These are phyloP conservation scores for Physella acuta DNA, from an alignment of 1,140 invertebrate species.

Conservation along the genomic window DNA sequence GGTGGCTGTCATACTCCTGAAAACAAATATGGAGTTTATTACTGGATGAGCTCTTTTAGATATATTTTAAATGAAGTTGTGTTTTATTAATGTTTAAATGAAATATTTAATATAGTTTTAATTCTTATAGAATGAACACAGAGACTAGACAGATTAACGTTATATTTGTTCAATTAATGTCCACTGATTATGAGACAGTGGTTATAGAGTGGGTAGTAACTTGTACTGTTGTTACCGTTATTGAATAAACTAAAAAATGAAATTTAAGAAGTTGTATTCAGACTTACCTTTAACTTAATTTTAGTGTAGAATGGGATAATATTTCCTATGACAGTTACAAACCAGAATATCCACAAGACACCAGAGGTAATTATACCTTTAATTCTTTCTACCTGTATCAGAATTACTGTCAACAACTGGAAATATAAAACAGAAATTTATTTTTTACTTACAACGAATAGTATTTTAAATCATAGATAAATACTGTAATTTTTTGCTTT, in stretches of 20 bases:
- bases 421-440: too few relatives aligned
- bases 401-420: conserved; percentile 35
- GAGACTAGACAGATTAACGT: too few relatives aligned
- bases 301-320: conserved; percentile 46
- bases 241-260: too few relatives aligned
- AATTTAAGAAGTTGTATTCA: too few relatives aligned
- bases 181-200: background rate
- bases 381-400: conserved; percentile 39
- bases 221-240: background rate
- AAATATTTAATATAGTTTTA: too few relatives aligned
- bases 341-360: conserved; percentile 41
- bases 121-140: too few relatives aligned
- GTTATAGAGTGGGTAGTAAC: background rate
- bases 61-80: too few relatives aligned
- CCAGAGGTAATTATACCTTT: conserved; percentile 42
- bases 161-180: too few relatives aligned
- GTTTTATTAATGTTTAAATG: too few relatives aligned
- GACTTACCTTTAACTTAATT: conserved; percentile 41
- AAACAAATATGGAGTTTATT: too few relatives aligned
- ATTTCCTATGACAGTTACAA: conserved; percentile 28
- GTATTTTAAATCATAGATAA: background rate
- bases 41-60: too few relatives aligned
- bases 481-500: background rate
- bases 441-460: background rate
- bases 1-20: conserved; percentile 37